Base-by-base conservation (phyloP, 2,888 invertebrate genomes). In the Diarsia mendica region DNA sequence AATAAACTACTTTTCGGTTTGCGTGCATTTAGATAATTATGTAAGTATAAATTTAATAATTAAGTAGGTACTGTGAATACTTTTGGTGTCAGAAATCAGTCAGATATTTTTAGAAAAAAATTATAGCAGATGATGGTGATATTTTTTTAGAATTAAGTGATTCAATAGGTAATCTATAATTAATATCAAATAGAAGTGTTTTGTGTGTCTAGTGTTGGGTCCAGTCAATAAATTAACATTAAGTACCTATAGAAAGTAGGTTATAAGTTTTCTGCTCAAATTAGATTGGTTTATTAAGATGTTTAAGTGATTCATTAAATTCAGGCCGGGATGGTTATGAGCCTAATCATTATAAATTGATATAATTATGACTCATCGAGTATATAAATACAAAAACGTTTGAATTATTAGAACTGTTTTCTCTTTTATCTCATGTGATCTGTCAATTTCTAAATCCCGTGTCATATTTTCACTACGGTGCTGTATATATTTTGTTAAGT, bases 191-290 rank as follows among this genome's bases (percentile, higher is more conserved):
- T n/a, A n/a, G n/a, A n/a, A n/a, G n/a, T n/a, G n/a, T n/a, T n/a
- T n/a, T n/a, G n/a, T n/a, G n/a, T n/a, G n/a, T n/a, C n/a, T n/a
- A 15, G 55, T 28, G 55, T 58, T 58, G 55, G 55, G 55, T 58
- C 28, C 58, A 58, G 58, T 60, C 58, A 60, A 60, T 60, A 60
- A 18, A 28, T 60, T 28, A 18, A 18, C 0, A 18, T 58, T 28
- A 23, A 55, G n/a, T 51, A n/a, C n/a, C n/a, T n/a, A 11, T n/a
- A 55, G 23, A 23, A 55, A 13, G 15, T 55, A 55, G 6, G 55
- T 13, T 53, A 11, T n/a, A 53, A n/a, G n/a, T 23, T 28, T 28
- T 8, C 0, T 58, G 58, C 58, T 28, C 58, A 58, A 58, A 58
- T 28, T 9, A 8, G 28, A 23, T 23, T 8, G 5, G 28, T 58